A percentile compares a stretch with the other conserved stretches of the same genome.
Conservation (phyloP, 2,888 invertebrate species). For the Andricus curvator region DNA sequence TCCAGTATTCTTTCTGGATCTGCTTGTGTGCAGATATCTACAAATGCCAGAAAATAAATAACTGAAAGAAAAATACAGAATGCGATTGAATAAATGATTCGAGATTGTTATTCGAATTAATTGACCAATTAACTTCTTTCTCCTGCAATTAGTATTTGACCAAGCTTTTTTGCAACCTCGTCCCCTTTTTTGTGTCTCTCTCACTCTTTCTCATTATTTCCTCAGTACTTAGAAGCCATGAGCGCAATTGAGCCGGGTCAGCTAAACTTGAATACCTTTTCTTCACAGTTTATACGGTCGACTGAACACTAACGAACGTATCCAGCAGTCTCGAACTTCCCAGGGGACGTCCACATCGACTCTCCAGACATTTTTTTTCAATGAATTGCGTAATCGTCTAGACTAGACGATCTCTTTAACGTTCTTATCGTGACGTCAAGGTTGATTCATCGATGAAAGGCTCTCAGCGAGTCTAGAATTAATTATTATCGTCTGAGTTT, state of each 20-base stretch:
- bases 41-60: neutral
- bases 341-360: neutral
- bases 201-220: conserved; percentile 14
- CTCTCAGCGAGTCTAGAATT: conserved; percentile 17
- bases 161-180: conserved; percentile 4
- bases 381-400: conserved; percentile 73
- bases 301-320: conserved; percentile 33
- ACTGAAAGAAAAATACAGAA: neutral
- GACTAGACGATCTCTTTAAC: conserved; percentile 73
- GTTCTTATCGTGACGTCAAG: conserved; percentile 69
- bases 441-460: conserved; percentile 61
- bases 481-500: conserved; percentile 21
- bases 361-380: conserved; percentile 58
- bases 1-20: neutral
- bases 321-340: conserved; percentile 19
- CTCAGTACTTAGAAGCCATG: conserved; percentile 38
- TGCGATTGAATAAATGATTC: neutral
- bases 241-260: conserved; percentile 32
- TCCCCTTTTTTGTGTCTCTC: neutral
- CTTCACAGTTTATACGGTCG: conserved; percentile 38
- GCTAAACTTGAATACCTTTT: conserved; percentile 37
- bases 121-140: neutral
- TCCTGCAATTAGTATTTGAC: neutral
- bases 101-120: neutral
- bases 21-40: neutral